These are phyloP conservation scores for Xenentodon cancila DNA, from an alignment of 2,797 vertebrate species.

Conservation along the genomic window DNA sequence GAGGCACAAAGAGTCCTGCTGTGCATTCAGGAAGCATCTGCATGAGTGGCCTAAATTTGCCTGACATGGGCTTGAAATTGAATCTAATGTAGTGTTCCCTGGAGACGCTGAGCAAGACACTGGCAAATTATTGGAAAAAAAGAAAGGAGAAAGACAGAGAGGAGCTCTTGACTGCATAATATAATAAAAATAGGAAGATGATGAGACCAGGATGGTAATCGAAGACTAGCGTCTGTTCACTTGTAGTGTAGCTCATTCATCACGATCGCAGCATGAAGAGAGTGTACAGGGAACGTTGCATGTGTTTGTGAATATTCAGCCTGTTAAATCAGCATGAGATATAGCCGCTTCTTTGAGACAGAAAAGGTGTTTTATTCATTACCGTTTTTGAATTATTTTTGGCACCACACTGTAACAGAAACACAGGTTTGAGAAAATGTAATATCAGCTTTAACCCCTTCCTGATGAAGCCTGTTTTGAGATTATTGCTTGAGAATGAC, in stretches of 20 bases:
- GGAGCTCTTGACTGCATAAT: conserved; percentile 64
- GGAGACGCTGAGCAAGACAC: conserved; percentile 58
- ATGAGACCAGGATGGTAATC: conserved; percentile 57
- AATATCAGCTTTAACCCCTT: background rate
- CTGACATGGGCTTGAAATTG: conserved; percentile 70
- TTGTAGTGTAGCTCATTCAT: conserved; percentile 49
- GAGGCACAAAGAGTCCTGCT: conserved; percentile 15
- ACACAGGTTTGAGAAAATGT: conserved; percentile 6
- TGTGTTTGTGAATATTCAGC: conserved; percentile 39
- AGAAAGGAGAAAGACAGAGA: background rate
- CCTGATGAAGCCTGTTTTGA: no score
- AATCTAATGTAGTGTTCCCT: conserved; percentile 67
- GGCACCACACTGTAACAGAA: conserved; percentile 18
- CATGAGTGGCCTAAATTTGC: conserved; percentile 71
- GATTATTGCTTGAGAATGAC: no score
- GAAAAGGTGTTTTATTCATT: conserved; percentile 26
- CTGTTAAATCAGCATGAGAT: conserved; percentile 28
- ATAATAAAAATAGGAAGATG: conserved; percentile 66
- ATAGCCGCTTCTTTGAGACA: conserved; percentile 32
- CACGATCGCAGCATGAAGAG: conserved; percentile 30
- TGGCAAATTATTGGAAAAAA: conserved; percentile 64
- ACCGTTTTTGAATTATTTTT: conserved; percentile 45
- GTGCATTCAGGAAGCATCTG: conserved; percentile 56
- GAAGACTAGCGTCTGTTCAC: conserved; percentile 61
- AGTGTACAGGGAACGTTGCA: conserved; percentile 9